Evolutionary conservation across 64 coral and sea anemone genomes (phyloP), one percentile per base, ranked within the genome.

Genomic region (Cladopsammia gracilis): DNA sequence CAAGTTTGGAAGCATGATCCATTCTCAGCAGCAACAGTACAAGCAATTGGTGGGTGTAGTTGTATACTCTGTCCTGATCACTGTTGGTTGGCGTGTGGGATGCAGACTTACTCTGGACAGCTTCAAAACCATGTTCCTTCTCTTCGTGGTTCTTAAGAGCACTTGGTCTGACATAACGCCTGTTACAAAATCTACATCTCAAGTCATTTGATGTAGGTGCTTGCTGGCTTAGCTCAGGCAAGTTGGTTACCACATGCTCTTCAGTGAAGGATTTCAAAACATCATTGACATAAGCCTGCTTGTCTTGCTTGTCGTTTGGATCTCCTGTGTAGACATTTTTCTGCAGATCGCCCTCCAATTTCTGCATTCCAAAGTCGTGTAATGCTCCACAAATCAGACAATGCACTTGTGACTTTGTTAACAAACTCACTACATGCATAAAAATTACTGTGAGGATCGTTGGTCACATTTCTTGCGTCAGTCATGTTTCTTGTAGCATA

Each of bases 371-470:
- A 90, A 78, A 78, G 51, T 79, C 53, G 1, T 69, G n/a, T 12
- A 90, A 60, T 79, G 75, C 76, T 48, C 88, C 88, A 68, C 48
- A 61, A 70, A 90, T 90, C 46, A 90, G 65, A 58, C 83, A 83
- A 16, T 43, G 76, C 92, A 88, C 88, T 62, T 18, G 47, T 20
- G 13, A 79, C 84, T 48, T 88, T 93, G 74, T 88, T 22, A 0
- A 87, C 1, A 42, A 93, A 93, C 61, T 88, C 85, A 80, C 62
- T 79, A 26, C 59, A 68, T 48, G 92, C 92, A 88, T 93, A 93
- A 23, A 71, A 88, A 5, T 71, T 69, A 25, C 67, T 88, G 62
- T 88, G 83, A 10, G 83, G 92, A 16, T 88, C 62, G 12, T 85
- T 25, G 23, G 58, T 50, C 4, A 93, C 83, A 93, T 87, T 93